Conservation (phyloP, 2,888 invertebrate genomes). For the Caenorhabditis plicata region DNA sequence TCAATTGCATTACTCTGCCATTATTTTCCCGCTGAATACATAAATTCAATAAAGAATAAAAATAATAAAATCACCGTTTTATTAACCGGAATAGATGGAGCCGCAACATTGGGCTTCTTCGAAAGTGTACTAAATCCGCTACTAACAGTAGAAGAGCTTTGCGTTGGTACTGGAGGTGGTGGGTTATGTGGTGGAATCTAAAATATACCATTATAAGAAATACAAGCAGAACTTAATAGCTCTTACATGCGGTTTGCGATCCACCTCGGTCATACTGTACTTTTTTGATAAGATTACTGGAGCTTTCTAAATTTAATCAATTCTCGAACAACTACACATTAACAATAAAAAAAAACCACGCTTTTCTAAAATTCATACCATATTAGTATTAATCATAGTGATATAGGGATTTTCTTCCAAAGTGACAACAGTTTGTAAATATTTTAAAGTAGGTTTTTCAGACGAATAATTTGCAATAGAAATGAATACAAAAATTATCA, state of each 20-base stretch:
- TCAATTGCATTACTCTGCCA: constrained; percentile 71
- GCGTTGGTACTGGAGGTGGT: constrained; percentile 43
- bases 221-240: background rate
- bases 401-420: constrained; percentile 28
- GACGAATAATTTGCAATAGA: constrained; percentile 3
- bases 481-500: constrained; percentile 17
- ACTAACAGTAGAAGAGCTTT: constrained; percentile 19
- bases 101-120: constrained; percentile 15
- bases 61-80: constrained; percentile 7
- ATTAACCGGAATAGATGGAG: constrained; percentile 9
- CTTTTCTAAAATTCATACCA: constrained; percentile 4
- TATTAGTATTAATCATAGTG: constrained; percentile 18
- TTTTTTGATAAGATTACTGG: constrained; percentile 31
- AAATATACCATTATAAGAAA: background rate
- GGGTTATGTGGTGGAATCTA: constrained; percentile 42
- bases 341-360: background rate
- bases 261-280: constrained; percentile 19
- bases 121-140: constrained; percentile 23
- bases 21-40: constrained; percentile 12
- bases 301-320: constrained; percentile 12
- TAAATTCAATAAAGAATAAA: background rate
- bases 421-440: constrained; percentile 22
- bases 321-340: background rate
- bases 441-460: constrained; percentile 15
- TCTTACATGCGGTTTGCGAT: constrained; percentile 9